Conservation (phyloP, 2,113 vertebrate species). For the Amazona vittata region DNA sequence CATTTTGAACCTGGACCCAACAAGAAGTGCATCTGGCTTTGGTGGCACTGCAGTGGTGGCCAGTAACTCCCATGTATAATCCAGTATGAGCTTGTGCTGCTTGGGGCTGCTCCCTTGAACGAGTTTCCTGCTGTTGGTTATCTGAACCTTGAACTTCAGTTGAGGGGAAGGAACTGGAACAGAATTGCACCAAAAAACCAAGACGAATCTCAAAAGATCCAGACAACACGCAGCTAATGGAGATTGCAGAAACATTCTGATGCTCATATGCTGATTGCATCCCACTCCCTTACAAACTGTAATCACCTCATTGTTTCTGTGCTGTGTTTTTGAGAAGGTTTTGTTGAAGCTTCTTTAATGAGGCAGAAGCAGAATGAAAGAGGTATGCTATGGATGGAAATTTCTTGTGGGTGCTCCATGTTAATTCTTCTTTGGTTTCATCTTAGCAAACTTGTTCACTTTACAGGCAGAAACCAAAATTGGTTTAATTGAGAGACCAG, state of each 20-base stretch:
- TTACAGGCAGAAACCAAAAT: not conserved
- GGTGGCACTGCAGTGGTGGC: not conserved
- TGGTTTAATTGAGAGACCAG: not conserved
- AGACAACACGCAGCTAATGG: not conserved
- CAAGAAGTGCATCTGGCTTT: not conserved
- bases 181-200: not conserved
- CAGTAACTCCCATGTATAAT: not conserved
- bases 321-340: slow-evolving; percentile 5
- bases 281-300: slow-evolving; percentile 59
- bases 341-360: slow-evolving; percentile 23
- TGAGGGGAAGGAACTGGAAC: not conserved
- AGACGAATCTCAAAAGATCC: not conserved
- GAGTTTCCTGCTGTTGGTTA: not conserved
- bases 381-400: not conserved
- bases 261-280: slow-evolving; percentile 69
- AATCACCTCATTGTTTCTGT: slow-evolving; percentile 62
- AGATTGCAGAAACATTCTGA: not conserved
- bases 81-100: not conserved
- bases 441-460: not conserved
- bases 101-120: not conserved
- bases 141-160: not conserved
- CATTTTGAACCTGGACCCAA: not conserved
- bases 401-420: not conserved
- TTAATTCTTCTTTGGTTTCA: not conserved
- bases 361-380: not conserved